Percentiles rank a stretch among this genome's conserved stretches.
phyloP scores from a whole-genome alignment of 2,113 vertebrate genomes.

The Sylvia atricapilla region DNA sequence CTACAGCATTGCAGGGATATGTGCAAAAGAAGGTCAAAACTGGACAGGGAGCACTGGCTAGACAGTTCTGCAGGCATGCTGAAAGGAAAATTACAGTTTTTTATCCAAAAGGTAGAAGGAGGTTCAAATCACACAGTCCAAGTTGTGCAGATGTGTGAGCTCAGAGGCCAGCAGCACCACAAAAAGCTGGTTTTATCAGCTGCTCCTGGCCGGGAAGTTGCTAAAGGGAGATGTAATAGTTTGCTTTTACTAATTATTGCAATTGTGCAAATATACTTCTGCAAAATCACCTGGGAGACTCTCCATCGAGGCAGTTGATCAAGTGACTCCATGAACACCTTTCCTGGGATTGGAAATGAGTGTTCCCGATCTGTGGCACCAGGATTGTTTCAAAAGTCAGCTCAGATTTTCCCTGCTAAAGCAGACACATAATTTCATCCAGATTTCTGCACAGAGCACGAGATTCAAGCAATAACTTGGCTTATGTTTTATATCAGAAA shows the following conservation, averaged over 20 bases:
- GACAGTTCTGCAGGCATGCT: neutral
- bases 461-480: neutral
- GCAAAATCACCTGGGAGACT: neutral
- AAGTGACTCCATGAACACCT: neutral
- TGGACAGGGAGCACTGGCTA: neutral
- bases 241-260: neutral
- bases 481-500: neutral
- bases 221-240: neutral
- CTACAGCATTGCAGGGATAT: fast-evolving
- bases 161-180: neutral
- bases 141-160: fast-evolving
- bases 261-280: neutral
- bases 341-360: neutral
- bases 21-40: neutral
- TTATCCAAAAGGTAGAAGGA: neutral
- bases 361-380: neutral
- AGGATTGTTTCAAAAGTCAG: neutral
- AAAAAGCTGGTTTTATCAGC: neutral
- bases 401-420: neutral
- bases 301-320: neutral
- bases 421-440: neutral
- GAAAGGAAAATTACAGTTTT: neutral
- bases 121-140: neutral
- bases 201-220: neutral
- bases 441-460: neutral